Base-by-base conservation (phyloP, 2,113 vertebrate species). In the Pseudopodoces humilis region DNA sequence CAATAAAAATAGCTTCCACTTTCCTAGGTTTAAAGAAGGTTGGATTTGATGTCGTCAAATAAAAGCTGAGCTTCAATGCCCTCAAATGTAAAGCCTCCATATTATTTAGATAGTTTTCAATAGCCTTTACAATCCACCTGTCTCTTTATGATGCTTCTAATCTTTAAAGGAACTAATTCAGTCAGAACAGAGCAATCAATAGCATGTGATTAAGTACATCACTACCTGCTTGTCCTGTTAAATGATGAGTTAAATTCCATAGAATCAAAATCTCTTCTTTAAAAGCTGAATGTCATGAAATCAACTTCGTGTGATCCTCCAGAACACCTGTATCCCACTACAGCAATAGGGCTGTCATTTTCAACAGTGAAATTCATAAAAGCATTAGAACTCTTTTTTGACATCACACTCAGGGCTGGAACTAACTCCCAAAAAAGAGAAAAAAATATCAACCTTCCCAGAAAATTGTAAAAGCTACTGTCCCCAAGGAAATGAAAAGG, bases 101-200 rank as follows among this genome's bases (percentile, higher is more conserved):
- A 44, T 60, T 88, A 90, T 86, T 93, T 65, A 67, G 43, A 74
- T 55, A 74, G 11, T 59, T 90, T 47, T 50, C 33, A 83, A 30
- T 20, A 70, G 64, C 75, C 47, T 87, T 88, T 74, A 59, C 15
- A 81, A 44, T 28, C 50, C 35, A 59, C 21, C 28, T 85, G 35
- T 85, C 49, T 75, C 59, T 69, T 69, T 75, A 83, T 64, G 72
- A 83, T 22, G n/a, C 52, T 74, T 52, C 35, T 63, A 77, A 94
- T 80, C 63, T 71, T 67, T 71, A 78, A 75, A 78, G 80, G 72
- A 92, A 67, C 37, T 84, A 92, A 75, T 94, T 84, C 52, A 78
- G 67, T 50, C 63, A 68, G 75, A 95, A 80, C 55, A 85, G 52
- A 88, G 52, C 63, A 90, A 94, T 94, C 82, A 87, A 93, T 41